Base-by-base conservation (phyloP, 1,140 invertebrate genomes). In the Drosophila equinoxialis region DNA sequence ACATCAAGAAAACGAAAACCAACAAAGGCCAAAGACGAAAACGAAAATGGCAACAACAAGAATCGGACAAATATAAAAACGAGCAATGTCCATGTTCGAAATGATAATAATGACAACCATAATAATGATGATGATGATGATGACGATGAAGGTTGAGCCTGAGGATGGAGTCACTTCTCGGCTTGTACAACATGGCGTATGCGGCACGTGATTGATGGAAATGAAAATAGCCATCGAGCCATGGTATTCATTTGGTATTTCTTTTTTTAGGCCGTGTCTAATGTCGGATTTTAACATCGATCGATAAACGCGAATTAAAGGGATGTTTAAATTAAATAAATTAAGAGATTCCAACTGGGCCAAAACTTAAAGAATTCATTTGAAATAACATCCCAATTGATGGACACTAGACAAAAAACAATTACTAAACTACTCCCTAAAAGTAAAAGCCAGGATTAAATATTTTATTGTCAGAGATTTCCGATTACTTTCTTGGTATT, bases 141-240 rank as follows among this genome's bases (percentile, higher is more conserved):
- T 6, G 30, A 30, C 26, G 6, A 1, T 3, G 30, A 30, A 30
- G 30, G 30, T 30, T 30, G 30, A 30, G 45, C 45, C 45, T 2
- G 8, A 20, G 14, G 45, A 51, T 17, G 45, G 45, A 51, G 45
- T 51, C 45, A 23, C 45, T 51, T n/a, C 17, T 39, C 65, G 14
- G 13, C 48, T 17, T 20, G 62, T 51, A 42, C 42, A 61, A 67
- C 51, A 58, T 35, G 48, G 68, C 63, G 63, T 65, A 75, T 67
- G 60, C 42, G 75, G 65, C 64, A 87, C 72, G 83, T 86, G 83
- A 86, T 86, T 86, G 83, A 86, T 87, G 83, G 45, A 51, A 51
- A 51, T 51, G 45, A 51, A 51, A 20, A 51, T 51, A 51, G 45
- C 45, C 45, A 51, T 79, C 35, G 8, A 37, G 35, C 35, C 7